Percentiles rank a stretch among this genome's conserved stretches.
phyloP scores from a whole-genome alignment of 2,113 vertebrate species.

The Heterochromis multidens region DNA sequence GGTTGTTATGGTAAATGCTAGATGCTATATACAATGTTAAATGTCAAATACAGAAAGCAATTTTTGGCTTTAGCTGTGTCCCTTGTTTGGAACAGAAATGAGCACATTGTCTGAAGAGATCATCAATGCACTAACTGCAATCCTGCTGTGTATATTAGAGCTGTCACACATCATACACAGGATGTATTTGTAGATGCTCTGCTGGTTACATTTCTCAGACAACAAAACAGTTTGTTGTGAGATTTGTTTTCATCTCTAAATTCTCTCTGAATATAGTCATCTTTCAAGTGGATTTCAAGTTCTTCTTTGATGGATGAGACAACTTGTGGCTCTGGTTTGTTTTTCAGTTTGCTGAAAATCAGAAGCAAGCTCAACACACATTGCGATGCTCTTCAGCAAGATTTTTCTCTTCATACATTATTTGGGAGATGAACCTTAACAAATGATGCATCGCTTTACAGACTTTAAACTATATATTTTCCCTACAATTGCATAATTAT shows the following conservation, averaged over 20 bases:
- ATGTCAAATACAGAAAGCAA: not conserved
- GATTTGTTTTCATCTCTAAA: not conserved
- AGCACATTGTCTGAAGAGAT: not conserved
- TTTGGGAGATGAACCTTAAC: not conserved
- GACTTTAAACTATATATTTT: not conserved
- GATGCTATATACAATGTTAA: not conserved
- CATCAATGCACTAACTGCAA: not conserved
- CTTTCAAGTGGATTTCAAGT: not conserved
- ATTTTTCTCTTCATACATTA: not conserved
- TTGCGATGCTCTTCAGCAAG: not conserved
- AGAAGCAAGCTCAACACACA: too few species aligned
- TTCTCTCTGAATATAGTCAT: not conserved
- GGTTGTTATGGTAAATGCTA: not conserved
- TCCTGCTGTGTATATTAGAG: not conserved
- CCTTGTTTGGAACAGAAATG: not conserved
- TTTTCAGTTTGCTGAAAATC: not conserved
- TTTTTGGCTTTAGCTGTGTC: not conserved
- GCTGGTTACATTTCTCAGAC: not conserved
- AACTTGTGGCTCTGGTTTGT: not conserved
- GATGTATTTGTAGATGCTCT: not conserved
- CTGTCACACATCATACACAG: not conserved
- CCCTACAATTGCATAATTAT: not conserved
- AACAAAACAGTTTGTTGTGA: not conserved
- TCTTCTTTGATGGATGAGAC: not conserved
- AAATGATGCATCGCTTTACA: not conserved